Evolutionary conservation across 2,113 vertebrate species (phyloP), one percentile per base, ranked within the genome.

Genomic region (Sorex araneus): DNA sequence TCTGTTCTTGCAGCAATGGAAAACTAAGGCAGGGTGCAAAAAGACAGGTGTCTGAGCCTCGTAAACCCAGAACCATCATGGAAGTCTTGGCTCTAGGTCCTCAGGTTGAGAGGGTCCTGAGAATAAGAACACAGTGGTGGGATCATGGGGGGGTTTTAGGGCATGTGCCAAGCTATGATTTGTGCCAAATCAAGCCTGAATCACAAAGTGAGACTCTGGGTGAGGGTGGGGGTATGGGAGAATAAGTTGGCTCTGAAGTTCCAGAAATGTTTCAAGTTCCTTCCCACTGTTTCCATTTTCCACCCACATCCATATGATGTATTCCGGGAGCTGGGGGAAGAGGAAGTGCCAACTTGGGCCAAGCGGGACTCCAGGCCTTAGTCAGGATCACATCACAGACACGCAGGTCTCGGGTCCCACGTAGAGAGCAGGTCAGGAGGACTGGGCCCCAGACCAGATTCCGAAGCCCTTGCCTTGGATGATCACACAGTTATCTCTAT

Each of bases 211-310:
- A 70, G 40, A 32, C 21, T 77, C 71, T 50, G 70, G 16, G 25
- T 60, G 40, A 7, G 40, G 40, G 40, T 40, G 40, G 40, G 40
- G 40, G 40, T n/a, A 15, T 40, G 47, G 47, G 47, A 76, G 76
- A 63, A 45, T 18, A 36, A 75, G 74, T 71, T 57, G 76, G 34
- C 36, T 85, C 45, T 18, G 43, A 78, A 81, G 67, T n/a, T 5
- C 19, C 28, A 85, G 45, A 80, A 36, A 76, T 13, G 45, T 82
- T 76, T 40, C 45, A 63, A 74, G 70, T 73, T 43, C 88, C 91
- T 67, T 64, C 76, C 57, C 54, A 73, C 69, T 74, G 57, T 36
- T 80, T 57, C 83, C 19, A 40, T 50, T 43, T 73, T 75, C 82
- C 71, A 28, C 91, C 80, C 84, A 74, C 88, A 63, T 7, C 23